These are phyloP conservation scores for Halichoeres trimaculatus DNA, from an alignment of 2,113 vertebrate genomes.

Conservation along the genomic window DNA sequence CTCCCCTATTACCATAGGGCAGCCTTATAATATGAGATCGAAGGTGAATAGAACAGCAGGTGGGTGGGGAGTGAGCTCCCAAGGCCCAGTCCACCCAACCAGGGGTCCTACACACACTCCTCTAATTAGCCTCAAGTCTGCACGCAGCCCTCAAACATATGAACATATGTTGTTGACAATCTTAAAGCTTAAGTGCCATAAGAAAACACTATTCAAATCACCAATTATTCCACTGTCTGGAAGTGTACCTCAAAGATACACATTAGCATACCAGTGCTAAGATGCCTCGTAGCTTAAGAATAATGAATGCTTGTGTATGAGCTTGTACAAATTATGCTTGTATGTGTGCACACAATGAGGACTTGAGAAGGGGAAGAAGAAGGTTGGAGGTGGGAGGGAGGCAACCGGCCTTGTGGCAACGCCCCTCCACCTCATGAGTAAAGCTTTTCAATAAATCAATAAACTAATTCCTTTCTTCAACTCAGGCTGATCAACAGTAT, in stretches of 20 bases:
- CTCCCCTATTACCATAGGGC: constrained; percentile 72
- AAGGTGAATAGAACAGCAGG: constrained; percentile 74
- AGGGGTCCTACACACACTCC: constrained; percentile 44
- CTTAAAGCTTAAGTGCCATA: constrained; percentile 44
- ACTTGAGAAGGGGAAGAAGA: constrained; percentile 1
- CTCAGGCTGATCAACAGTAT: constrained; percentile 25
- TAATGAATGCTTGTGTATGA: constrained; percentile 22
- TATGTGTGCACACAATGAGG: not conserved
- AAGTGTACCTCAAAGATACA: constrained; percentile 29
- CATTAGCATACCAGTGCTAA: constrained; percentile 59
- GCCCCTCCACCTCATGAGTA: constrained; percentile 51
- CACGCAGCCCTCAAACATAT: constrained; percentile 59
- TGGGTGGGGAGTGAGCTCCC: constrained; percentile 26
- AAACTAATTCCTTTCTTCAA: constrained; percentile 52
- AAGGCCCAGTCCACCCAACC: constrained; percentile 31
- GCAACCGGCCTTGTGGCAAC: constrained; percentile 31
- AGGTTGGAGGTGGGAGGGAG: constrained; percentile 6
- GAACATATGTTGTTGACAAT: constrained; percentile 68
- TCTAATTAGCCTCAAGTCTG: constrained; percentile 73
- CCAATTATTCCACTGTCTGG: constrained; percentile 62
- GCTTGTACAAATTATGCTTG: constrained; percentile 6
- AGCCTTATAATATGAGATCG: constrained; percentile 53
- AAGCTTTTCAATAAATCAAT: constrained; percentile 72
- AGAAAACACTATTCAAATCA: constrained; percentile 61
- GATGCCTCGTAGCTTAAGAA: constrained; percentile 39